Percentiles rank a stretch among this genome's conserved stretches.
phyloP scores from a whole-genome alignment of 2,888 invertebrate genomes.

The Mimachlamys varia region DNA sequence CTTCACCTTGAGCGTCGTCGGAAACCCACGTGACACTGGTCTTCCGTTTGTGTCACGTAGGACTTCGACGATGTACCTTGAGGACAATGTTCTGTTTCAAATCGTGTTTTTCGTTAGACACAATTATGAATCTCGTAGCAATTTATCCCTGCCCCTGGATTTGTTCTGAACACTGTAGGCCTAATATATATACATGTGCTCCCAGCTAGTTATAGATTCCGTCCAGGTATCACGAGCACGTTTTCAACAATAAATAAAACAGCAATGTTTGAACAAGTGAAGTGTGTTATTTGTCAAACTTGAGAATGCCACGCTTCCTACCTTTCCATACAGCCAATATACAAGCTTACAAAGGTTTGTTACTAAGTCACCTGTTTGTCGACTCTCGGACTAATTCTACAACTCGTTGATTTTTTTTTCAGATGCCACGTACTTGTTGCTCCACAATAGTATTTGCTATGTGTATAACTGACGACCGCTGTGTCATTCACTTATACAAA shows the following conservation, averaged over 20 bases:
- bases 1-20: too few relatives aligned
- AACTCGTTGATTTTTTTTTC: not conserved
- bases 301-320: not conserved
- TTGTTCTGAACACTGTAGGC: too few relatives aligned
- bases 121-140: not conserved
- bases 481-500: not conserved
- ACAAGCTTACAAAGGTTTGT: not conserved
- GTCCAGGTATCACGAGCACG: not conserved
- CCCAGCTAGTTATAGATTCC: not conserved
- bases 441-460: not conserved
- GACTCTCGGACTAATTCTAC: not conserved
- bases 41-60: too few relatives aligned
- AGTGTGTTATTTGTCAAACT: not conserved
- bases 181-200: not conserved
- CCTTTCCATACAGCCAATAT: not conserved
- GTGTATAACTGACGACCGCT: not conserved
- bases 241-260: slow-evolving; percentile 3
- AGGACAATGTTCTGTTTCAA: too few relatives aligned
- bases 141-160: too few relatives aligned
- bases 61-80: too few relatives aligned
- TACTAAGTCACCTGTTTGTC: not conserved
- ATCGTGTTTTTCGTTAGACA: not conserved
- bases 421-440: not conserved
- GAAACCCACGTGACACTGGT: too few relatives aligned
- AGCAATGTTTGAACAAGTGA: slow-evolving; percentile 8